Percentiles rank a stretch among this genome's conserved stretches.
Evolutionary conservation across 1,140 invertebrate species (phyloP).

Genomic region (Lordiphosa collinella): DNA sequence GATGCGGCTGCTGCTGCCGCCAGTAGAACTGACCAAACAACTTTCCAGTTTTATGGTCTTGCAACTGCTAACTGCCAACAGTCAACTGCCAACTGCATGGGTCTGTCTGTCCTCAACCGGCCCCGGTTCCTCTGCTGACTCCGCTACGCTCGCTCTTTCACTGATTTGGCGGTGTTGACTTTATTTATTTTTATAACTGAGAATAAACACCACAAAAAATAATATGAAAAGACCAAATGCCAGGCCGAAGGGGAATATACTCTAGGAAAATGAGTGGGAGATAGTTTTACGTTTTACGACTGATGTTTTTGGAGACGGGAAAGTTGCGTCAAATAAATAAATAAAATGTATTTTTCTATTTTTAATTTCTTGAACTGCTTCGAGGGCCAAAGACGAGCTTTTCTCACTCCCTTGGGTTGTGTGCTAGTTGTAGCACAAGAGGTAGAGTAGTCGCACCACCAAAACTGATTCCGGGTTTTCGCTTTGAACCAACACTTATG

Average conservation of each 20-base stretch:
- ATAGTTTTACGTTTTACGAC: no score
- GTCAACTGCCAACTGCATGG: conserved; percentile 26
- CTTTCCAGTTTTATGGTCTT: conserved; percentile 65
- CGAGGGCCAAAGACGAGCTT: no score
- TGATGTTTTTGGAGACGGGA: no score
- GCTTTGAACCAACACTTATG: no score
- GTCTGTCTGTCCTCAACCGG: conserved; percentile 15
- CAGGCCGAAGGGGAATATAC: conserved; percentile 24
- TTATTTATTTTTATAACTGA: conserved; percentile 73
- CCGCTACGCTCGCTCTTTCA: conserved; percentile 24
- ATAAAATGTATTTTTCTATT: no score
- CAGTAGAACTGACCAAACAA: conserved; percentile 68
- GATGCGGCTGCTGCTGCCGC: conserved; percentile 4
- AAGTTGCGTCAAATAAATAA: no score
- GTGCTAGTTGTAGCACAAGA: no score
- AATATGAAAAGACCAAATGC: neutral
- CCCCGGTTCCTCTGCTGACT: conserved; percentile 18
- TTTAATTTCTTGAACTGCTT: no score
- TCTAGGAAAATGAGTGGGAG: neutral
- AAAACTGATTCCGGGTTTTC: no score
- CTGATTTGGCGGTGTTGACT: conserved; percentile 61
- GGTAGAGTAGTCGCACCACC: no score
- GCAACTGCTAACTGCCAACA: conserved; percentile 21
- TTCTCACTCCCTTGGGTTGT: no score
- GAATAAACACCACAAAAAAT: conserved; percentile 49